phyloP scores from a whole-genome alignment of 2,113 vertebrate genomes.

The Gnathochromis pfefferi region DNA sequence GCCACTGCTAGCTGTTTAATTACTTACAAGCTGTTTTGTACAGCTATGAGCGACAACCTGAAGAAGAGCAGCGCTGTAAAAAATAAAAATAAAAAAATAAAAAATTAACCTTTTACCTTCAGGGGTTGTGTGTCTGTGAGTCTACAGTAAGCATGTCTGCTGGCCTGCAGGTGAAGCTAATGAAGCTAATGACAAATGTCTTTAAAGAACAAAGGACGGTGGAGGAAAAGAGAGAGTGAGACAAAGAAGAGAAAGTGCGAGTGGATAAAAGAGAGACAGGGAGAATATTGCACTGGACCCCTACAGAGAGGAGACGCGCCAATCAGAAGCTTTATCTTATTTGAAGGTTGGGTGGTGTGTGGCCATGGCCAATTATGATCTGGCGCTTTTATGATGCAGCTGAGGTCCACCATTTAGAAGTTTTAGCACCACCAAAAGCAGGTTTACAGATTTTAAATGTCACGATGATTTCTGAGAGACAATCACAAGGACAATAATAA shows the following conservation, averaged over 20 bases:
- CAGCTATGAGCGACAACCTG: neutral
- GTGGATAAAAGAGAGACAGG: neutral
- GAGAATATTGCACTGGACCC: neutral
- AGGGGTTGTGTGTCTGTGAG: neutral
- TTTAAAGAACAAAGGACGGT: conserved; percentile 44
- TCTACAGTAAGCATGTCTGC: neutral
- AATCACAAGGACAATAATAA: neutral
- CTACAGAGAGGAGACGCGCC: neutral
- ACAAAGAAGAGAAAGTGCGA: neutral
- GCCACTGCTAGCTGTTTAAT: neutral
- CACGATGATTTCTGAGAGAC: neutral
- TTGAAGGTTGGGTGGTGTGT: neutral
- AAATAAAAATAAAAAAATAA: neutral
- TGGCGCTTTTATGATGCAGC: neutral
- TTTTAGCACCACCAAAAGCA: neutral
- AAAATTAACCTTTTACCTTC: neutral
- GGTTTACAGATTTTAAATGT: neutral
- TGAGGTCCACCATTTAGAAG: conserved; percentile 3
- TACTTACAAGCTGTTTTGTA: neutral
- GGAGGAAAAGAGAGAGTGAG: neutral
- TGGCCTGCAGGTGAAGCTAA: conserved; percentile 11
- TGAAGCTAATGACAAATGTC: conserved; percentile 38
- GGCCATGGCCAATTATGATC: conserved; percentile 6
- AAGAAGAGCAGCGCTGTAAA: neutral
- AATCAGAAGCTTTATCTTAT: conserved; percentile 3